Evolutionary conservation across 1,140 invertebrate genomes (phyloP), one percentile per base, ranked within the genome.

Genomic region (Drosophila sulfurigaster): DNA sequence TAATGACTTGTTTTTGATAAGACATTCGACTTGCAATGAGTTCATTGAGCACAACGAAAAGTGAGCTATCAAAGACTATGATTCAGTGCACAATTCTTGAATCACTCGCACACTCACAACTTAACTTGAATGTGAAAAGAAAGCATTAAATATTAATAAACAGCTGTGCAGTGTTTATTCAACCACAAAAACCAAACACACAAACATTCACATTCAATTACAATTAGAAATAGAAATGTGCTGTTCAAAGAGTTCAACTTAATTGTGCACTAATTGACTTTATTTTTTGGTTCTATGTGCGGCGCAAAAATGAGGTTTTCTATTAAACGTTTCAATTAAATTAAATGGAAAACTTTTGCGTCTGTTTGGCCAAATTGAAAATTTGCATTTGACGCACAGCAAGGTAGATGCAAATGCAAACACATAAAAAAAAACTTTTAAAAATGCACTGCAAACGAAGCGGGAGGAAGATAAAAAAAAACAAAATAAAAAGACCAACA

Each of bases 251-350:
- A 68, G 60, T 76, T 48, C 48, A 59, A 67, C 67, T 78, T 88
- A 83, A 83, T 88, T 82, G 71, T 56, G 28, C 54, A 57, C 77
- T 90, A 89, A 89, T 89, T 85, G 69, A 85, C 63, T 88, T 87
- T 69, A 73, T 78, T 77, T 75, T 48, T 71, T 13, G 51, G 70
- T 80, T 52, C 51, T 45, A 65, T 25, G 28, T 11, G 6, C n/a
- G 15, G 30, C 30, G 60, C 7, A 25, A 69, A 65, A 64, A 54
- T 38, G n/a, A 43, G 52, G 30, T 78, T 74, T 81, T 65, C 63
- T 25, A 51, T 60, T 71, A 70, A 68, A 71, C 78, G 38, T 74
- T 88, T 85, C 70, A 87, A 88, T 81, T 74, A 77, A 87, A 77
- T 82, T 71, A 85, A 89, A 81, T 78, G 66, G 73, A 76, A 83